A percentile compares a stretch with the other conserved stretches of the same genome.
Conservation (phyloP, 1,140 invertebrate genomes). For the Semibalanus balanoides region DNA sequence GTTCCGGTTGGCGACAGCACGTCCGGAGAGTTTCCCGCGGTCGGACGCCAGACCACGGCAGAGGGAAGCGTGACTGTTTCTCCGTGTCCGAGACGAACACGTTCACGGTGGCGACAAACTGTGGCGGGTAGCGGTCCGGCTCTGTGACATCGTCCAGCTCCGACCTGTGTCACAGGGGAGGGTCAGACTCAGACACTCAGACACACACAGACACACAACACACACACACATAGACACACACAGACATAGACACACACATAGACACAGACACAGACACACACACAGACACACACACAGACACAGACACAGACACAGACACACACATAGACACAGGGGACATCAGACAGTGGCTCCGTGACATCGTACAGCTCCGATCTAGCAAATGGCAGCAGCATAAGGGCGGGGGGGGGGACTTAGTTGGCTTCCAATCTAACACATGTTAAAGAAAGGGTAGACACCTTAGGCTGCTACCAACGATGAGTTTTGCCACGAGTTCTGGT, state of each 20-base stretch:
- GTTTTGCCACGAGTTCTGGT: too few species aligned
- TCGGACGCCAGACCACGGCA: slow-evolving; percentile 57
- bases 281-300: not conserved
- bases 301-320: not conserved
- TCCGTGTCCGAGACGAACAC: slow-evolving; percentile 56
- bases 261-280: not conserved
- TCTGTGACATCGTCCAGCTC: slow-evolving; percentile 30
- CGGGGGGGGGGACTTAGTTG: too few species aligned
- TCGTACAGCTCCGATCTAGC: too few species aligned
- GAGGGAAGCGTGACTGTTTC: slow-evolving; percentile 38
- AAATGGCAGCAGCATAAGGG: too few species aligned
- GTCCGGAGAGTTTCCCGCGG: slow-evolving; percentile 38
- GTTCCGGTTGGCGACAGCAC: slow-evolving; percentile 60
- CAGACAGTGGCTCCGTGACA: not conserved
- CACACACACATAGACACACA: too few species aligned
- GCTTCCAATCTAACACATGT: too few species aligned
- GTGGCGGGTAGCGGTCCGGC: slow-evolving; percentile 62
- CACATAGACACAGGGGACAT: not conserved
- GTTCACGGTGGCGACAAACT: slow-evolving; percentile 54
- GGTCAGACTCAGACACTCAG: slow-evolving; percentile 1
- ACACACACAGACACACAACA: too few species aligned
- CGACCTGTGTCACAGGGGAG: slow-evolving; percentile 1
- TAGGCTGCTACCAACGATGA: too few species aligned
- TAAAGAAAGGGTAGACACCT: too few species aligned
- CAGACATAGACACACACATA: not conserved